Conservation (phyloP, 2,113 vertebrate species). For the Apeltes quadracus region DNA sequence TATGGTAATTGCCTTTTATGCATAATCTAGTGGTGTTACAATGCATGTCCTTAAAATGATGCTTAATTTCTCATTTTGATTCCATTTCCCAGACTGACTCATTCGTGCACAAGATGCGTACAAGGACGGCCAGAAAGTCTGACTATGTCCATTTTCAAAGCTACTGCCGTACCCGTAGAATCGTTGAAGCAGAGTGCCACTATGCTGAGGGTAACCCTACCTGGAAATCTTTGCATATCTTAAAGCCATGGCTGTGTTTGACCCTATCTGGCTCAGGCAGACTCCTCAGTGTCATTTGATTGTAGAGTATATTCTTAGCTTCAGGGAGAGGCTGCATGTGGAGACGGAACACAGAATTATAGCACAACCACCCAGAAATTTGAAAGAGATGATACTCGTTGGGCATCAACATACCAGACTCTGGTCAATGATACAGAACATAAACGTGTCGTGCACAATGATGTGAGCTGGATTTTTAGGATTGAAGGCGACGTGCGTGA, state of each 20-base stretch:
- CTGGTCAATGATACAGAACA: conserved; percentile 95
- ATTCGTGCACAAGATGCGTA: neutral
- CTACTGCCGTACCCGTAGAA: neutral
- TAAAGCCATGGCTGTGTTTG: conserved; percentile 87
- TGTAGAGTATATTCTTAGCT: conserved; percentile 75
- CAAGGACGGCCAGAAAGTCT: neutral
- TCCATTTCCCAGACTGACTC: neutral
- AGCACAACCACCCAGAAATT: too few species aligned
- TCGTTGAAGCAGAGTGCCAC: neutral
- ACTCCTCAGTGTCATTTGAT: conserved; percentile 84
- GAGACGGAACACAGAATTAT: neutral
- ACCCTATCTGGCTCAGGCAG: conserved; percentile 79
- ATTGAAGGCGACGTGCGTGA: conserved; percentile 88
- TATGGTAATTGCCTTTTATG: too few species aligned
- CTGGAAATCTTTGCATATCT: conserved; percentile 92
- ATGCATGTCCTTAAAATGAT: neutral
- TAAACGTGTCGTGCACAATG: conserved; percentile 89
- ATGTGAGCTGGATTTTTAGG: conserved; percentile 84
- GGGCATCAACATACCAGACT: conserved; percentile 83
- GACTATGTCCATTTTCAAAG: neutral
- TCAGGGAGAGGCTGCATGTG: conserved; percentile 87
- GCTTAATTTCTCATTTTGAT: too few species aligned
- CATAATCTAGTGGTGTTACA: too few species aligned
- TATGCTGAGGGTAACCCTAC: conserved; percentile 67
- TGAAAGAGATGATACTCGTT: too few species aligned